These are phyloP conservation scores for Enteromius anoplus DNA, from an alignment of 2,797 vertebrate genomes.

Conservation along the genomic window DNA sequence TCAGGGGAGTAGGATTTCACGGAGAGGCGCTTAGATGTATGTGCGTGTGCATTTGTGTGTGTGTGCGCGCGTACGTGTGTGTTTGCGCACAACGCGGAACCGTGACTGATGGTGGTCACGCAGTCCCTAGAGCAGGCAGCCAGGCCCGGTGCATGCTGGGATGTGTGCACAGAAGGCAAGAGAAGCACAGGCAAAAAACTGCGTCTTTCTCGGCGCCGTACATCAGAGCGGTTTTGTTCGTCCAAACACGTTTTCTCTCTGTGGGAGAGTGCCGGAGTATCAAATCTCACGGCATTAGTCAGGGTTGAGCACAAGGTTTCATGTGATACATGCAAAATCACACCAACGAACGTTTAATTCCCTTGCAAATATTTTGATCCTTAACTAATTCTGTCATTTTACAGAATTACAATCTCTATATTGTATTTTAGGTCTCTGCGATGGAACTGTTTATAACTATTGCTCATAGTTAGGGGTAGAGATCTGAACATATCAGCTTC, in stretches of 20 bases:
- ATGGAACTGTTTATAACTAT: neutral
- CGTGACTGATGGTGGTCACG: slow-evolving; percentile 64
- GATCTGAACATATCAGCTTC: neutral
- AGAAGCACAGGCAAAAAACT: slow-evolving; percentile 57
- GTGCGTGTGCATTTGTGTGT: slow-evolving; percentile 45
- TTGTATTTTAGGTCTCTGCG: slow-evolving; percentile 1
- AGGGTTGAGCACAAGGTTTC: slow-evolving; percentile 37
- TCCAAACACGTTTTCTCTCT: slow-evolving; percentile 29
- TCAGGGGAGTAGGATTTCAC: slow-evolving; percentile 86
- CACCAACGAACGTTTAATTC: neutral
- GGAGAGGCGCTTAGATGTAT: slow-evolving; percentile 73
- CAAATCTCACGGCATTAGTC: slow-evolving; percentile 28
- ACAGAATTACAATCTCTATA: neutral
- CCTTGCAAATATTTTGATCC: slow-evolving; percentile 15
- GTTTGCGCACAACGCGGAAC: slow-evolving; percentile 66
- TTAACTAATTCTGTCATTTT: slow-evolving; percentile 13
- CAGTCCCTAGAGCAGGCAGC: slow-evolving; percentile 63
- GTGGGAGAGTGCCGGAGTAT: slow-evolving; percentile 12
- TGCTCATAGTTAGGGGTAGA: neutral
- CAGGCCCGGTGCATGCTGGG: slow-evolving; percentile 61
- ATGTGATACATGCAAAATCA: slow-evolving; percentile 23
- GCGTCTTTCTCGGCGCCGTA: slow-evolving; percentile 44
- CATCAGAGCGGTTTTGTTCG: slow-evolving; percentile 43
- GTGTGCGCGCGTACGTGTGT: slow-evolving; percentile 48
- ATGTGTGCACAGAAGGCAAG: slow-evolving; percentile 56